Evolutionary conservation across 2,113 vertebrate species (phyloP).

Genomic region (Otis tarda): DNA sequence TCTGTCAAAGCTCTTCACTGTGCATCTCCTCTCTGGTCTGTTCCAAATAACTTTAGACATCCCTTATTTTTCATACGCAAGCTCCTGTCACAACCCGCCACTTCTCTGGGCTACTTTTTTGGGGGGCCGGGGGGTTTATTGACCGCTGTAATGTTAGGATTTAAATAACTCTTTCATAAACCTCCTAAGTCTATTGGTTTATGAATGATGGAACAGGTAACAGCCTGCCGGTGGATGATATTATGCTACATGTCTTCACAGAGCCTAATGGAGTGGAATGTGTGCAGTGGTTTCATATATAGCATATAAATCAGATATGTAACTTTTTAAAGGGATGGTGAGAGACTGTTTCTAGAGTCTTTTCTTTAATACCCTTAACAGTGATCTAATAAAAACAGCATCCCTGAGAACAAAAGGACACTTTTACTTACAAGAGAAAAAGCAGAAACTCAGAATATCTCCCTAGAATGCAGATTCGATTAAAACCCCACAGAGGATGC

Average conservation of each 20-base stretch:
- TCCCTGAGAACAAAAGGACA: background rate
- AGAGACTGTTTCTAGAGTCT: background rate
- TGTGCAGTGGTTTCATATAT: background rate
- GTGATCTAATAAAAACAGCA: background rate
- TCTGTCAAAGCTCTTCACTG: background rate
- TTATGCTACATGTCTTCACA: background rate
- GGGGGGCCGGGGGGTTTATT: background rate
- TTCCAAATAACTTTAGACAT: background rate
- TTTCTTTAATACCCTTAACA: background rate
- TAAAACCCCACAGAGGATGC: conserved; percentile 13
- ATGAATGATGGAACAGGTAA: background rate
- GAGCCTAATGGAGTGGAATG: background rate
- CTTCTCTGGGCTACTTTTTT: background rate
- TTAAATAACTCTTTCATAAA: background rate
- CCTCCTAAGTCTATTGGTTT: background rate
- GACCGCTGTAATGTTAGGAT: background rate
- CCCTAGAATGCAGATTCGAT: background rate
- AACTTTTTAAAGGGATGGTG: background rate
- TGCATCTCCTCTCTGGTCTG: background rate
- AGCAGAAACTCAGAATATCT: background rate
- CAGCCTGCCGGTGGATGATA: background rate
- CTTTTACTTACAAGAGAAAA: background rate
- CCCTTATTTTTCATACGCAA: background rate
- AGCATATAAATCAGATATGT: background rate
- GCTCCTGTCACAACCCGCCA: background rate